Percentiles rank a stretch among this genome's conserved stretches.
phyloP scores from a whole-genome alignment of 2,797 vertebrate genomes.

The Onychomys torridus region DNA sequence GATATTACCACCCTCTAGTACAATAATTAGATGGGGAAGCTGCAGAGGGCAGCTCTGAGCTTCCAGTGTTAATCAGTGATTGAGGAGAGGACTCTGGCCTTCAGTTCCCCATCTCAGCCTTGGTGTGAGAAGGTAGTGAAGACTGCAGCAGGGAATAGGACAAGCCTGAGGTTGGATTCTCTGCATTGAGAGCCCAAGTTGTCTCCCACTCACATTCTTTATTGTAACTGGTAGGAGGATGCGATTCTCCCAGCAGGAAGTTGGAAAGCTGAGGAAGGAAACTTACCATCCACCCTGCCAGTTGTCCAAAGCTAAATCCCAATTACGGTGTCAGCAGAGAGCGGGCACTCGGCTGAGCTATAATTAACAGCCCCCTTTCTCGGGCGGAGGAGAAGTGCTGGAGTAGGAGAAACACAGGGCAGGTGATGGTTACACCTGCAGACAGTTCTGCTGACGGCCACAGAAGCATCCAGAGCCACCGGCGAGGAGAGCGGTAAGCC shows the following conservation, averaged over 20 bases:
- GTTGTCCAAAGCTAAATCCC: slow-evolving; percentile 67
- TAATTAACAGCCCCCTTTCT: slow-evolving; percentile 70
- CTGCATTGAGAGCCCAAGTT: neutral
- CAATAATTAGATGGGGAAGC: neutral
- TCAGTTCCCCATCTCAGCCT: neutral
- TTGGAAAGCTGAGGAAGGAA: neutral
- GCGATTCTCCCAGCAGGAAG: slow-evolving; percentile 22
- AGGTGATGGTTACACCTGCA: slow-evolving; percentile 60
- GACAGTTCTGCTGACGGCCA: slow-evolving; percentile 75
- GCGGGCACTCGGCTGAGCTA: slow-evolving; percentile 31
- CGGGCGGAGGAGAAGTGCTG: slow-evolving; percentile 38
- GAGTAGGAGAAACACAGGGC: slow-evolving; percentile 60
- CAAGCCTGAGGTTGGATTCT: neutral
- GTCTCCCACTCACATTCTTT: neutral
- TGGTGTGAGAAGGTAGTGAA: neutral
- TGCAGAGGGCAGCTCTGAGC: neutral
- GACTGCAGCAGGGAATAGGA: neutral
- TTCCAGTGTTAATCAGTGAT: neutral
- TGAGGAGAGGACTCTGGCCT: neutral
- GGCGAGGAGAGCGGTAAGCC: neutral
- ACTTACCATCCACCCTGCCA: slow-evolving; percentile 50
- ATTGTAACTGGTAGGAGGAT: neutral
- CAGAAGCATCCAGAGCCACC: neutral
- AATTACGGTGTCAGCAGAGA: neutral
- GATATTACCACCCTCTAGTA: neutral